Evolutionary conservation across 2,113 vertebrate species (phyloP), one percentile per base, ranked within the genome.

Genomic region (Chloropsis cyanopogon): DNA sequence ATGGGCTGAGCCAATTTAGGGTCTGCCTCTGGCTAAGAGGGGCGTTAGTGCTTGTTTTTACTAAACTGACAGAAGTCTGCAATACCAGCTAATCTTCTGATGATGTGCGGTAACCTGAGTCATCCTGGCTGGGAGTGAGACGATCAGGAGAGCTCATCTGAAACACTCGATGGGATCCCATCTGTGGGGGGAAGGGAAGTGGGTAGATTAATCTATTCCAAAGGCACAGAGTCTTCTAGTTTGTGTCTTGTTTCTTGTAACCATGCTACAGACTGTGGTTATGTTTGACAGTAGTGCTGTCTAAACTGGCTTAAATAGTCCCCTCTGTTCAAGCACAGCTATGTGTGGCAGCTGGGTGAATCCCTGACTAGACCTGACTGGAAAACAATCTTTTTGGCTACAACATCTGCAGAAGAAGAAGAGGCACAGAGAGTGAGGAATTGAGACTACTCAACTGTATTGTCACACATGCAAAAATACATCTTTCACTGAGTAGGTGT

Each of bases 241-340:
- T 82, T 84, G 15, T 47, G 7, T 91, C 59, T 92, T 78, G 50
- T 65, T n/a, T 79, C 78, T 60, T 82, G 20, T 82, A 76, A 56
- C 57, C 50, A 44, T 7, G 5, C 52, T 89, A 41, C 61, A 71
- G 65, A 37, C 65, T 41, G 16, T 44, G 61, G 81, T 84, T 95
- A 29, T 85, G 33, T 82, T 79, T 94, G 73, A 82, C 37, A 82
- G 90, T 63, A 72, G 37, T 31, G n/a, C 65, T 81, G 26, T 89
- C 84, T 87, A 59, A 89, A n/a, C 26, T 56, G 84, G 49, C 25
- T 87, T 94, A 91, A 94, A 96, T 79, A 84, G 93, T 68, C 49
- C 28, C 41, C 89, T 94, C 85, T 95, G 90, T 95, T 83, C 70
- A 76, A 69, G 63, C 49, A 85, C 49, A 78, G 2, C 87, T 68